Evolutionary conservation across 2,797 vertebrate genomes (phyloP), one percentile per base, ranked within the genome.

Genomic region (Psittacula echo): DNA sequence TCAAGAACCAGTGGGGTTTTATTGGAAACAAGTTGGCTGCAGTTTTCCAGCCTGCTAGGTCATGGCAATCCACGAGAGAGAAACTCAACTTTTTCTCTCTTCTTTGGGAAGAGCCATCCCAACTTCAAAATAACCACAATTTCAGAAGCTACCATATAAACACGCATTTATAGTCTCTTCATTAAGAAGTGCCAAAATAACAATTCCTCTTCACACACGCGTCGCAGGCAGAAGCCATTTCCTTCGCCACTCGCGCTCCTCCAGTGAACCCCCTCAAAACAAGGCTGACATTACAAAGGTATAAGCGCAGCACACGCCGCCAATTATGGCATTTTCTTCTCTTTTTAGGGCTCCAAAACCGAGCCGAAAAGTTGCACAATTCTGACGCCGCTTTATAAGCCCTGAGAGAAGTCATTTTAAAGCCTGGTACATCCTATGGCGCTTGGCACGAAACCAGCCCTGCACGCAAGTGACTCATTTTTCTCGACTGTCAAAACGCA

Each of bases 401-500:
- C 93, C 90, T 29, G 83, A 30, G 75, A 96, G 82, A 51, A 94
- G 53, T 51, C 82, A 72, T 88, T 94, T 83, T 67, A 78, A 89
- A 76, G 62, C 48, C 10, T 41, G 2, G 91, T 30, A 61, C 92
- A 96, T 95, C 93, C 93, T 88, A 95, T 89, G 87, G 90, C 54
- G 70, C 72, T 90, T 94, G 93, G 95, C 89, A 90, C 45, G 3
- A 4, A 8, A 78, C 88, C 95, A 82, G 90, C 26, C 18, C 92
- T 75, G 87, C 73, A 88, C 44, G 64, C 83, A 48, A 94, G 78
- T 92, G 92, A 95, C 17, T 94, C 92, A 95, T 61, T 90, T 41
- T 22, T 89, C 88, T 85, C 3, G 86, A 48, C 94, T 92, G 92
- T 95, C 96, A 95, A 90, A 93, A 51, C 21, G 73, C 92, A 89